Conservation (phyloP, 2,888 invertebrate genomes). For the Phengaris alcon region DNA sequence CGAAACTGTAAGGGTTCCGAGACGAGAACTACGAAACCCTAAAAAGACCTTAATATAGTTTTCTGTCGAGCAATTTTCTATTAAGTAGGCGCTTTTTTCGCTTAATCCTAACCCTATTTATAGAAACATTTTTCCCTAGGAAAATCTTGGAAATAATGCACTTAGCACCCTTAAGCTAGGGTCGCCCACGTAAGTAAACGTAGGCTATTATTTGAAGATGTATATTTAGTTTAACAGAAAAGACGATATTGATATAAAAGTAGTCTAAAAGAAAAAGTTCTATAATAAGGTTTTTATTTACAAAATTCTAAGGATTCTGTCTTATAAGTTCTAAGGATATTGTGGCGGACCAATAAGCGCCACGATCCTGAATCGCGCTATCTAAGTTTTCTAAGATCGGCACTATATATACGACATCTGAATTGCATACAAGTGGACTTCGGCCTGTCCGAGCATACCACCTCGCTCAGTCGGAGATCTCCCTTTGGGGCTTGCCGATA, state of each 20-base stretch:
- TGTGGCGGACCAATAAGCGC: too few relatives aligned
- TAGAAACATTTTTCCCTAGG: neutral
- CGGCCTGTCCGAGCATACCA: too few relatives aligned
- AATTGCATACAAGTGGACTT: too few relatives aligned
- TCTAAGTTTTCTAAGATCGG: too few relatives aligned
- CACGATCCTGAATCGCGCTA: too few relatives aligned
- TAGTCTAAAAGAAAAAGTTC: neutral
- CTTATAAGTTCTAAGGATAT: neutral
- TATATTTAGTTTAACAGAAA: neutral
- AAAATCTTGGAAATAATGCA: conserved; percentile 13
- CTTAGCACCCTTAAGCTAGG: neutral
- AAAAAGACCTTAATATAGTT: neutral
- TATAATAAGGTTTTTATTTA: neutral
- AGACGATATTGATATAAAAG: neutral
- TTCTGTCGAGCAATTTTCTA: neutral
- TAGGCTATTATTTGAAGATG: neutral
- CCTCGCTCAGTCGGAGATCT: too few relatives aligned
- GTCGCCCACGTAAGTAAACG: conserved; percentile 8
- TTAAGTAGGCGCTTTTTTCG: neutral
- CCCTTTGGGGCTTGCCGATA: too few relatives aligned
- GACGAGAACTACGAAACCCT: too few relatives aligned
- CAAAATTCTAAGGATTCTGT: neutral
- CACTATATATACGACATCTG: too few relatives aligned
- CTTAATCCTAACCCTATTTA: conserved; percentile 6
- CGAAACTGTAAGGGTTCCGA: too few relatives aligned